Base-by-base conservation (phyloP, 1,140 invertebrate genomes). In the Drosophila sp. region DNA sequence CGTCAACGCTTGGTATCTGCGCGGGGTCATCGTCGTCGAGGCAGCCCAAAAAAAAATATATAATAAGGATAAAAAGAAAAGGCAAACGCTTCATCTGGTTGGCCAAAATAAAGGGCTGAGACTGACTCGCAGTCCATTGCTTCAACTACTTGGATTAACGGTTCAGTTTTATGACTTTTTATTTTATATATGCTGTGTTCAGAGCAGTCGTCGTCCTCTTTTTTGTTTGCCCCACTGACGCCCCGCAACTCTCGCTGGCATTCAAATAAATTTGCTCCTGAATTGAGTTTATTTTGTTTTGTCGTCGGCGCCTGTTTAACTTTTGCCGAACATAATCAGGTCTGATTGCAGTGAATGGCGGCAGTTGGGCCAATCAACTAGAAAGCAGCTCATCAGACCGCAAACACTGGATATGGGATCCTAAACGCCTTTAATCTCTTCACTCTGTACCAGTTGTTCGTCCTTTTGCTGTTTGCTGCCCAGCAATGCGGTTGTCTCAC, bases 111-210 rank as follows among this genome's bases (percentile, higher is more conserved):
- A 80, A 81, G 59, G 74, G 79, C 51, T 64, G 21, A 16, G 21
- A 16, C 13, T 51, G 8, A 38, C 46, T 54, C 36, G 43, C 29
- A 64, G 48, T 75, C 46, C 58, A 62, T 69, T 58, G 57, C 58
- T 56, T 89, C 81, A 86, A 86, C 81, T 86, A 86, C 81, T 87
- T 79, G 78, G 76, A 78, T 76, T 72, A 86, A 82, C 78, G 63
- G 63, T 76, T 75, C 56, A 72, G 70, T 82, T 86, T 86, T 87
- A 86, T 81, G 82, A 86, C 78, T 86, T 86, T 86, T 86, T 87
- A 78, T 86, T 81, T 84, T 73, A 72, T 63, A 72, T 63, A 45
- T 21, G 11, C 14, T 11, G 25, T n/a, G n/a, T 34, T 40, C 36
- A 5, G 7, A 29, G 14, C 7, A 7, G 14, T 43, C 41, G 41